Evolutionary conservation across 2,797 vertebrate species (phyloP).

Genomic region (Cyprinella venusta): DNA sequence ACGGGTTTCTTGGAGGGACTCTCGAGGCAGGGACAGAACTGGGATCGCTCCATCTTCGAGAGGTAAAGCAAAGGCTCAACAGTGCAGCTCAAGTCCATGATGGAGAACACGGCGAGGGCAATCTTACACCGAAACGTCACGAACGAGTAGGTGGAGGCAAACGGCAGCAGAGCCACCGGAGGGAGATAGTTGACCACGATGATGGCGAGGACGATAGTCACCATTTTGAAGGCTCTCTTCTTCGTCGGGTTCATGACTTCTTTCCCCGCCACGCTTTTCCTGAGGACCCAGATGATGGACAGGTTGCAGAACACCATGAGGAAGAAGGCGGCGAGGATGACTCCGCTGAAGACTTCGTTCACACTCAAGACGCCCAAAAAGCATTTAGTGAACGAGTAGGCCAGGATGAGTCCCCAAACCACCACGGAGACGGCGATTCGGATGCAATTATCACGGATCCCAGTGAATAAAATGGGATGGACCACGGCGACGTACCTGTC

Average conservation of each 20-base stretch:
- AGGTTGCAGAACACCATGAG: constrained; percentile 80
- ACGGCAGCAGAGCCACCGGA: constrained; percentile 75
- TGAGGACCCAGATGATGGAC: constrained; percentile 77
- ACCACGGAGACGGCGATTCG: constrained; percentile 60
- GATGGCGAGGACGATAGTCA: constrained; percentile 74
- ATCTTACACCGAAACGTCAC: constrained; percentile 72
- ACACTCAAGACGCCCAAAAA: constrained; percentile 64
- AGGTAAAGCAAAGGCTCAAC: constrained; percentile 78
- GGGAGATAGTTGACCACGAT: constrained; percentile 77
- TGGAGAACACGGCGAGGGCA: constrained; percentile 69
- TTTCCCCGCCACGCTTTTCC: constrained; percentile 73
- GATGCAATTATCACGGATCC: constrained; percentile 70
- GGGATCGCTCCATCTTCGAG: constrained; percentile 69
- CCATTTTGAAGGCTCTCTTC: constrained; percentile 77
- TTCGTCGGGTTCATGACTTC: constrained; percentile 78
- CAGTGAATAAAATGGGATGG: constrained; percentile 73
- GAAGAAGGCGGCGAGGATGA: constrained; percentile 73
- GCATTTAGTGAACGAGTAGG: constrained; percentile 69
- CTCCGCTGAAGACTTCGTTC: constrained; percentile 68
- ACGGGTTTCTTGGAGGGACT: constrained; percentile 30
- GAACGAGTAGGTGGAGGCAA: constrained; percentile 69
- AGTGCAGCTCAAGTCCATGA: constrained; percentile 82
- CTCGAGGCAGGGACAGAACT: constrained; percentile 53
- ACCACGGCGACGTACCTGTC: constrained; percentile 81
- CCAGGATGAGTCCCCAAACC: constrained; percentile 71